Conservation (phyloP, 2,113 vertebrate species). For the Peromyscus californicus region DNA sequence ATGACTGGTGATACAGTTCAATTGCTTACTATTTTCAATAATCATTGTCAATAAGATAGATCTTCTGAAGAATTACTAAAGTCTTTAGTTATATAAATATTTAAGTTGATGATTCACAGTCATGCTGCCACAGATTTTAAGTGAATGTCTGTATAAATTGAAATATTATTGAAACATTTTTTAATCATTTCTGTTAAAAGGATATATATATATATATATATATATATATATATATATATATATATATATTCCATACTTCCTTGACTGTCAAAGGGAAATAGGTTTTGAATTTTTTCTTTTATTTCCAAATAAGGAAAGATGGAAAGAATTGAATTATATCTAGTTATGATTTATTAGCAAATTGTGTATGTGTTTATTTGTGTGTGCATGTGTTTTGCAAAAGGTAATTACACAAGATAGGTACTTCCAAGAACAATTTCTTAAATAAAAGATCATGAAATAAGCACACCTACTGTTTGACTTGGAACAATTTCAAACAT, state of each 20-base stretch:
- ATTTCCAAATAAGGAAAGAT: background rate
- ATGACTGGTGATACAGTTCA: background rate
- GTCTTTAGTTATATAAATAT: background rate
- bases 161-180: no score
- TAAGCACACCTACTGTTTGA: background rate
- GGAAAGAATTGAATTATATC: background rate
- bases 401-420: background rate
- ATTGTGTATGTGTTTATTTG: background rate
- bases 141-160: background rate
- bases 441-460: background rate
- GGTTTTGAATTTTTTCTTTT: background rate
- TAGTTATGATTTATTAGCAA: background rate
- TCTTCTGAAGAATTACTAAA: background rate
- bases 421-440: background rate
- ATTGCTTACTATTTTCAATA: background rate
- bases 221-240: no score
- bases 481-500: conserved; percentile 52
- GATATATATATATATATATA: no score
- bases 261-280: background rate
- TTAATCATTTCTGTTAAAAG: conserved; percentile 1
- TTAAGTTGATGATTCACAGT: background rate
- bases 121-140: background rate
- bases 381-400: background rate
- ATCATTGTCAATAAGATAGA: background rate
- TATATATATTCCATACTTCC: no score